phyloP scores from a whole-genome alignment of 2,113 vertebrate species.

The Passer domesticus region DNA sequence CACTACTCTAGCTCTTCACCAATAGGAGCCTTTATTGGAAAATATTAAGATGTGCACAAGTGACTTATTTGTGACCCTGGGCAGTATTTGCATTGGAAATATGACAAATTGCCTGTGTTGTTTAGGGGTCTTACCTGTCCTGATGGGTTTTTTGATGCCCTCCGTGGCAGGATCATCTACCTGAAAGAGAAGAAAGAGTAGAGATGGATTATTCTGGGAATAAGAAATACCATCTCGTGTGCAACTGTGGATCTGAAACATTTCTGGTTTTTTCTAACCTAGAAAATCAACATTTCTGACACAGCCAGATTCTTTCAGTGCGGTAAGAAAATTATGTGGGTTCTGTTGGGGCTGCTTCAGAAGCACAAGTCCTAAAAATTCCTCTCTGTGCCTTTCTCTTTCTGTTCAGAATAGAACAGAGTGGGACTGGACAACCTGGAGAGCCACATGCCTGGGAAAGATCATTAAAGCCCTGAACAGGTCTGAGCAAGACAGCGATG shows the following conservation, averaged over 20 bases:
- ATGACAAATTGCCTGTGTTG: neutral
- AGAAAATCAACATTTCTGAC: neutral
- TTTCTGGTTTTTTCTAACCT: rapidly evolving
- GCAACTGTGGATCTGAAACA: neutral
- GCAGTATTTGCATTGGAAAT: neutral
- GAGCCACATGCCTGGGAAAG: neutral
- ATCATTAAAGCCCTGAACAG: neutral
- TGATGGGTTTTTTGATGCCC: neutral
- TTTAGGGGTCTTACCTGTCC: conserved; percentile 28
- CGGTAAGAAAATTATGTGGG: rapidly evolving
- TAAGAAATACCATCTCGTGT: rapidly evolving
- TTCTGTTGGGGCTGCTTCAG: neutral
- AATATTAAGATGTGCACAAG: neutral
- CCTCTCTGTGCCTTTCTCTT: neutral
- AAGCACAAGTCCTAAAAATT: neutral
- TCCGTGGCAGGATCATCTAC: neutral
- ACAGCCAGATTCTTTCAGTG: neutral
- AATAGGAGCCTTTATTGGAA: neutral
- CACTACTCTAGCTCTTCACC: neutral
- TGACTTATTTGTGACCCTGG: neutral
- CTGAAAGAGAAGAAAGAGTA: conserved; percentile 10
- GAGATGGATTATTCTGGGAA: neutral
- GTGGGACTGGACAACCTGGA: neutral
- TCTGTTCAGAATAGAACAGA: neutral
- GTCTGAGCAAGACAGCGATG: neutral